Base-by-base conservation (phyloP, 2,797 vertebrate species). In the Enteromius anoplus region DNA sequence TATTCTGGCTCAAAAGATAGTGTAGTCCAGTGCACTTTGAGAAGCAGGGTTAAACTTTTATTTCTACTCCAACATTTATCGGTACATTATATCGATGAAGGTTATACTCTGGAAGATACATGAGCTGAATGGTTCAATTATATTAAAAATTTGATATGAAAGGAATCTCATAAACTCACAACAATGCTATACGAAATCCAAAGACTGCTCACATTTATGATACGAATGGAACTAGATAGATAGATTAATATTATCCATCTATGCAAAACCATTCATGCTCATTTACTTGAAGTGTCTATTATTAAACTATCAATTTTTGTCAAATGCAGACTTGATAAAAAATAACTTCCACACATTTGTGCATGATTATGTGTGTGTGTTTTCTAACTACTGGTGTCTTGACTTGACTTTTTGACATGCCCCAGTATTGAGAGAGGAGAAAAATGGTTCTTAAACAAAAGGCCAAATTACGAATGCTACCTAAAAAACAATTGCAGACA, bases 261-360 rank as follows among this genome's bases (percentile, higher is more conserved):
- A 58, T 4, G 23, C 62, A 85, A 71, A 78, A 70, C 9, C 71
- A 79, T 64, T 79, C 47, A 71, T 26, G 69, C 47, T 45, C 29
- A 32, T 64, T 49, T 32, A 71, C 47, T 73, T 64, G 64, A 23
- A 19, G 64, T 53, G 55, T 75, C 26, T 64, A 23, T 53, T 9
- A 26, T 68, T 73, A 64, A 79, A 69, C 77, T 71, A 75, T 64
- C 42, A 62, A 71, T n/a, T n/a, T 75, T 53, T 37, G 58, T 32
- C 34, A 75, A 58, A 85, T 37, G 29, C 23, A 68, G 26, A 42
- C 71, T 53, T 47, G 21, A 78, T 45, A 29, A 77, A 60, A 77
- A n/a, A 42, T 78, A 6, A 65, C 60, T 34, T 32, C 1, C 2
- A 3, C 58, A 21, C 17, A 65, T 42, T 45, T 23, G 60, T 37